Conservation (phyloP, 2,888 invertebrate species). For the Cheilosia impressa region DNA sequence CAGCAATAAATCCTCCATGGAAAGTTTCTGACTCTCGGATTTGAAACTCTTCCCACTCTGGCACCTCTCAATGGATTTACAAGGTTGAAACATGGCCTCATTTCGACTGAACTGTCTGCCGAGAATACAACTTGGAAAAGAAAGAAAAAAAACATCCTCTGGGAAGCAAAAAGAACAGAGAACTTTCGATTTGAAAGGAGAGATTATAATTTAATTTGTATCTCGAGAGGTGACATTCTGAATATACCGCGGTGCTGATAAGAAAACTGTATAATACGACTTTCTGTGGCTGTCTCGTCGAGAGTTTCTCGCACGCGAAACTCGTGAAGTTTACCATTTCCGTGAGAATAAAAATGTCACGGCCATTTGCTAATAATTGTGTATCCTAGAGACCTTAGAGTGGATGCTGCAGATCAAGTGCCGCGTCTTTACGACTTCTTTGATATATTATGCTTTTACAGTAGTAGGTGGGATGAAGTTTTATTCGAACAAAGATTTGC, state of each 20-base stretch:
- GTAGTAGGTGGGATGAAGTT: too few species aligned
- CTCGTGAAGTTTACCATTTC: not conserved
- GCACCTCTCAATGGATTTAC: slow-evolving; percentile 13
- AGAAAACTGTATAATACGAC: slow-evolving; percentile 11
- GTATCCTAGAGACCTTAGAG: not conserved
- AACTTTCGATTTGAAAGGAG: slow-evolving; percentile 9
- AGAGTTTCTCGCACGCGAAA: not conserved
- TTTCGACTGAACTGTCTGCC: slow-evolving; percentile 24
- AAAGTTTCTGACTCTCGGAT: slow-evolving; percentile 22
- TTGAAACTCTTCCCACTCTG: slow-evolving; percentile 15
- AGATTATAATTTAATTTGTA: slow-evolving; percentile 33
- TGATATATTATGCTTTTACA: too few species aligned
- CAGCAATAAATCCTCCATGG: slow-evolving; percentile 20
- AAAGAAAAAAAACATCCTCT: not conserved
- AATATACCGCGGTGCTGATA: not conserved
- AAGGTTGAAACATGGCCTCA: slow-evolving; percentile 13
- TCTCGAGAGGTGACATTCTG: slow-evolving; percentile 17
- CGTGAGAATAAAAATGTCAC: not conserved
- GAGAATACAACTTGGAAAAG: slow-evolving; percentile 13
- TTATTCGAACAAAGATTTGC: too few species aligned
- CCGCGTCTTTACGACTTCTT: too few species aligned
- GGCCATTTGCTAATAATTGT: not conserved
- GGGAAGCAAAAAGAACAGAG: not conserved
- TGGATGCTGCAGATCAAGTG: not conserved
- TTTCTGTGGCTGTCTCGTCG: not conserved